phyloP scores from a whole-genome alignment of 2,888 invertebrate genomes.

The Hypolimnas misippus region DNA sequence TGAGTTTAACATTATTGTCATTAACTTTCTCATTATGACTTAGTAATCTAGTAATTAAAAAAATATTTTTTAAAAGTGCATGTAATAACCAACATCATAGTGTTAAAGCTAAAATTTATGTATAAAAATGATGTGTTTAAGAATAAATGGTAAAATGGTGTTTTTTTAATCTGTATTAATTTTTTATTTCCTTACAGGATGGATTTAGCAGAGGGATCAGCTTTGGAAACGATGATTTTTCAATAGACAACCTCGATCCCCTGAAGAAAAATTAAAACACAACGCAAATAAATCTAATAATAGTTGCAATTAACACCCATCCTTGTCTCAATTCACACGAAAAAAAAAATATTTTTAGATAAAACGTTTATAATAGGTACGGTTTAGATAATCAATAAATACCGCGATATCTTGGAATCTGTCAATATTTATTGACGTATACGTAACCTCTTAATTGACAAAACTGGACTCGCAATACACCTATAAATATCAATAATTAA shows the following conservation, averaged over 20 bases:
- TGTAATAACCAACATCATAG: too few species aligned
- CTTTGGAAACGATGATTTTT: slow-evolving; percentile 97
- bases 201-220: slow-evolving; percentile 94
- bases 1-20: slow-evolving; percentile 50
- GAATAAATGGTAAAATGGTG: not conserved
- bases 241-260: slow-evolving; percentile 96
- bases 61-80: too few species aligned
- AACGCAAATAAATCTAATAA: slow-evolving; percentile 42
- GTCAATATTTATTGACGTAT: slow-evolving; percentile 47
- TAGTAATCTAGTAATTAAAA: too few species aligned
- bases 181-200: slow-evolving; percentile 87
- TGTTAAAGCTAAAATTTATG: too few species aligned
- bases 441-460: too few species aligned
- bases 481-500: too few species aligned
- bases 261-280: slow-evolving; percentile 88
- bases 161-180: slow-evolving; percentile 15
- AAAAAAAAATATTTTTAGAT: slow-evolving; percentile 38
- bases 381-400: too few species aligned
- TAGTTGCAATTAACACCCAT: slow-evolving; percentile 52
- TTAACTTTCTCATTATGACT: too few species aligned
- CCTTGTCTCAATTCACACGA: slow-evolving; percentile 64
- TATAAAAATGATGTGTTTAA: too few species aligned
- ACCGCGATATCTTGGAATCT: not conserved
- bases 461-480: too few species aligned
- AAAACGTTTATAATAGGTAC: slow-evolving; percentile 4